phyloP scores from a whole-genome alignment of 2,888 invertebrate genomes.

The Capitulum mitella region DNA sequence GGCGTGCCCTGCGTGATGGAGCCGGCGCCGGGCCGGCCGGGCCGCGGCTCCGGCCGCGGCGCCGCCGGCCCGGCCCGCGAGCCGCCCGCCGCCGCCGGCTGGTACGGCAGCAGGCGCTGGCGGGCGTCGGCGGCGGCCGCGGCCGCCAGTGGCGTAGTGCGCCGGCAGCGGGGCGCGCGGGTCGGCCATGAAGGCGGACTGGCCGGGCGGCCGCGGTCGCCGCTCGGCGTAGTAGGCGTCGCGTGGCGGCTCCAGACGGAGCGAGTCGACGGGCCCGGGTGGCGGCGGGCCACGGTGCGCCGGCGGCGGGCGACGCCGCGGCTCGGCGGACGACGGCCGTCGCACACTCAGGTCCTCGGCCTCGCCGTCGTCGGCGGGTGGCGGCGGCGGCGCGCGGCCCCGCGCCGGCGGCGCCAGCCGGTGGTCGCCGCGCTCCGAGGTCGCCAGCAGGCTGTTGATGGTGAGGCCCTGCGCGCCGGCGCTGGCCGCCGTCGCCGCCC shows the following conservation, averaged over 20 bases:
- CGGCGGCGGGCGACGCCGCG: not conserved
- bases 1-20: constrained; percentile 37
- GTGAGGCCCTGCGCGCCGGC: not conserved
- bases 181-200: constrained; percentile 37
- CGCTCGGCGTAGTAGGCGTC: not conserved
- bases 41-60: constrained; percentile 35
- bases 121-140: constrained; percentile 39
- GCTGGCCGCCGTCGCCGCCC: not conserved
- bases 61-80: constrained; percentile 31
- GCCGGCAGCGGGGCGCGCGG: constrained; percentile 38
- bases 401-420: not conserved
- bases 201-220: constrained; percentile 22
- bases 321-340: not conserved
- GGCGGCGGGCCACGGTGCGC: not conserved
- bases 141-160: constrained; percentile 35
- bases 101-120: constrained; percentile 37
- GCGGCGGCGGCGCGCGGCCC: not conserved
- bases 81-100: constrained; percentile 26
- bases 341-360: constrained; percentile 27
- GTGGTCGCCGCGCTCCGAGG: constrained; percentile 30
- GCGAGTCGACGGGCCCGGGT: not conserved
- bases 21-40: constrained; percentile 35
- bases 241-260: not conserved
- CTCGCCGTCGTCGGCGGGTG: constrained; percentile 7
- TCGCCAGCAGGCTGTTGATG: not conserved